Percentiles rank a stretch among this genome's conserved stretches.
Evolutionary conservation across 2,113 vertebrate species (phyloP).

Genomic region (Oophaga pumilio): DNA sequence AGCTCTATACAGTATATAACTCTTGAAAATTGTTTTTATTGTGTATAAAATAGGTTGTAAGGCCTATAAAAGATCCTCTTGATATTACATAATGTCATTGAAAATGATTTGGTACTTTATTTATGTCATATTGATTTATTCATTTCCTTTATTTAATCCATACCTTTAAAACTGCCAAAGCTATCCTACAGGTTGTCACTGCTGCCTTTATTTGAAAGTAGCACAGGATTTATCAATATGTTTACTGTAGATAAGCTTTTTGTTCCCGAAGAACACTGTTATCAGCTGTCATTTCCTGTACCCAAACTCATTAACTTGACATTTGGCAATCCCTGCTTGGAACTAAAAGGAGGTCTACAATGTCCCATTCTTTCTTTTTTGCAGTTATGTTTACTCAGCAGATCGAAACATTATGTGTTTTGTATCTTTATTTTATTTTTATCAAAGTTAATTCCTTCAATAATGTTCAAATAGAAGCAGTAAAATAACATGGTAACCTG

Average conservation of each 20-base stretch:
- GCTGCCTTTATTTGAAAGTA: slow-evolving; percentile 19
- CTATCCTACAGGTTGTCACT: slow-evolving; percentile 7
- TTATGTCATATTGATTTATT: background rate
- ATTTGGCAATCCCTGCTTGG: background rate
- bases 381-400: background rate
- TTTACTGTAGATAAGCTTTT: slow-evolving; percentile 22
- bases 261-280: slow-evolving; percentile 37
- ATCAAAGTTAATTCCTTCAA: background rate
- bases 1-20: background rate
- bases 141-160: background rate
- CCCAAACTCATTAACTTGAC: slow-evolving; percentile 44
- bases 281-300: slow-evolving; percentile 35
- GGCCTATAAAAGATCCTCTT: background rate
- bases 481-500: background rate
- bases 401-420: background rate
- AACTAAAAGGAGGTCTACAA: background rate
- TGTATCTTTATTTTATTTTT: background rate
- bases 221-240: slow-evolving; percentile 27
- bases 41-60: background rate
- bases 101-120: background rate
- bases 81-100: background rate
- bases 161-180: background rate
- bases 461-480: background rate
- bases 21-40: background rate
- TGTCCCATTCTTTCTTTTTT: background rate